A percentile compares a stretch with the other conserved stretches of the same genome.
Conservation (phyloP, 2,113 vertebrate genomes). For the Gymnocephalus cernua region DNA sequence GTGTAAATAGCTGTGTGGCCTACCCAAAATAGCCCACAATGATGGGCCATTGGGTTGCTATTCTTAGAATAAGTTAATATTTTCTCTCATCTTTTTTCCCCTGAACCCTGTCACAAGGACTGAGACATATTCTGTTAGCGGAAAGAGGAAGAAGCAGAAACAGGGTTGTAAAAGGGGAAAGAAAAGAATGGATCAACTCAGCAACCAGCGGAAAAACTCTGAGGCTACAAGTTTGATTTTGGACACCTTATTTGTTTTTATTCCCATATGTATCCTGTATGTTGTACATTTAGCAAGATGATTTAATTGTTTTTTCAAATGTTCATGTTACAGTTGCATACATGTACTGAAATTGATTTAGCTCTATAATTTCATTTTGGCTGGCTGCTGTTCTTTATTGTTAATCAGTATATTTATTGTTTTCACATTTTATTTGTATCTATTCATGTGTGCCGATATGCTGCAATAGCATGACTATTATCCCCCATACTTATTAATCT, state of each 20-base stretch:
- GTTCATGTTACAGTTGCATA: not conserved
- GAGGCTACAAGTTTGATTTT: not conserved
- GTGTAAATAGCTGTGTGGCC: conserved; percentile 52
- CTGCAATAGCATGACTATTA: too few species aligned
- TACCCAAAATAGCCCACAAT: conserved; percentile 39
- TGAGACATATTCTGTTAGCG: not conserved
- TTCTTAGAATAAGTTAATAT: conserved; percentile 65
- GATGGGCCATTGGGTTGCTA: conserved; percentile 52
- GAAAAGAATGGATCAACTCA: not conserved
- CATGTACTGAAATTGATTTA: not conserved
- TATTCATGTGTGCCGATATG: not conserved
- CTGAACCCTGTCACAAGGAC: conserved; percentile 51
- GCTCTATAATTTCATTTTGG: not conserved
- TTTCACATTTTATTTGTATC: not conserved
- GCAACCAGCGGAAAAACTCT: not conserved
- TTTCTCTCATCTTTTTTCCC: conserved; percentile 31
- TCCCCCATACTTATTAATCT: too few species aligned
- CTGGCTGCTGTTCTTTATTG: not conserved
- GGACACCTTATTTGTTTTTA: not conserved
- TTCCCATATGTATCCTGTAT: not conserved
- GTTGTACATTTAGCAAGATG: not conserved
- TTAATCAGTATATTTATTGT: not conserved
- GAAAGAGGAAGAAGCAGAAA: conserved; percentile 30
- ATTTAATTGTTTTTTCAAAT: not conserved
- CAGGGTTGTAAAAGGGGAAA: not conserved